Base-by-base conservation (phyloP, 1,140 invertebrate genomes). In the Drosophila auraria region DNA sequence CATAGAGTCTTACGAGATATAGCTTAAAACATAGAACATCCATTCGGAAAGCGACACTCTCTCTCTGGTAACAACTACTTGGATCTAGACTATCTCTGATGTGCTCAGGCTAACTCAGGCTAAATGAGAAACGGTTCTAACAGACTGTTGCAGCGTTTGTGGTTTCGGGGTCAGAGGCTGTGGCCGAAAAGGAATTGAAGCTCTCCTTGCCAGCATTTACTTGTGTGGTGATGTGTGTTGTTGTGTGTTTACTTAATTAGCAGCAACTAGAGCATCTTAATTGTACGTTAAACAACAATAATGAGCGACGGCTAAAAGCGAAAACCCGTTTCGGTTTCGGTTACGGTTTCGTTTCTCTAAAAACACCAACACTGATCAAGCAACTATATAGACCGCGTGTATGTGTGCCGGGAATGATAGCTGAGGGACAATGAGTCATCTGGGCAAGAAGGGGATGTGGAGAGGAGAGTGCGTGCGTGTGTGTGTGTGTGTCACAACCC, bases 281-380 rank as follows among this genome's bases (percentile, higher is more conserved):
- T 80, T 72, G 71, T 64, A 62, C 49, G 71, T 70, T 73, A 60
- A 83, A 87, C 77, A 87, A 87, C 84, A 89, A 76, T 83, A 83
- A 68, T 80, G 82, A 72, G 83, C 80, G 84, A 83, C 58, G 75
- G 81, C 54, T 64, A 89, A 54, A 74, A 71, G 66, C 45, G 64
- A 56, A 61, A 63, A 66, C 51, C 53, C 50, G 12, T 50, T 68
- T 44, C 30, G 36, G 51, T 51, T 56, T n/a, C 15, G 42, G 49
- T 56, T 59, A 27, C 27, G 27, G 27, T 30, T 36, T 71, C 38
- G 51, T 58, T 57, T 68, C 59, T 70, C 68, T 62, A 50, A 69
- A 78, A 76, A 84, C 72, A 81, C 54, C 44, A 76, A 77, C 56
- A 82, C 54, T 57, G 66, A 50, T 78, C 40, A 79, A 74, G 56